Base-by-base conservation (phyloP, 2,113 vertebrate species). In the Pardalotus punctatus region DNA sequence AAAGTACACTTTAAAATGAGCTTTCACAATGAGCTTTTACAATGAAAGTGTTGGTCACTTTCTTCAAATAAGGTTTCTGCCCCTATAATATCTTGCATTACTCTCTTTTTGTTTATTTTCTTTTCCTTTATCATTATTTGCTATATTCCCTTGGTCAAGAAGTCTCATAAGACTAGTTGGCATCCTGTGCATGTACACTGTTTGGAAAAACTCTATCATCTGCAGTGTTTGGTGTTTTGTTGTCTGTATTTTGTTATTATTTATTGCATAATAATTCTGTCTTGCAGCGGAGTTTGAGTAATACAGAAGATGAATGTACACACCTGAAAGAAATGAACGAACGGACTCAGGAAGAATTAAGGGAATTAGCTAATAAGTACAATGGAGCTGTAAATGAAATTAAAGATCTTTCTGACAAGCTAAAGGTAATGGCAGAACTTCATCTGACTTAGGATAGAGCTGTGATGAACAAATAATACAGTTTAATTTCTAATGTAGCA, bases 261-360 rank as follows among this genome's bases (percentile, higher is more conserved):
- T 81, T 66, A 72, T 64, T 90, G 19, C 11, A 15, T 21, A 48
- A 58, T 40, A 45, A 71, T 88, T 96, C 18, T 97, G 11, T 84
- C 54, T 98, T 97, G 12, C 98, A 99, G 99, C 96, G 99, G 91
- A 99, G 99, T 73, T 98, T 99, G 91, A 99, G 99, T 94, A 99
- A 99, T 97, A 99, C 99, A 9, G 99, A 99, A 97, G 99, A 99
- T 81, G 99, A 99, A 98, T 99, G 99, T 98, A 99, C 99, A 53
- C 99, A 99, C 94, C 98, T 99, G 97, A 99, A 99, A 98, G 99
- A 99, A 97, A 99, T 99, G 99, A 99, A 99, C 40, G 99, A 99
- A 91, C 94, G 98, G 94, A 98, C 99, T 95, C 99, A 99, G 97
- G 99, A 99, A 97, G 99, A 99, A 98, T 98, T 99, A 86, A 97